These are phyloP conservation scores for Spodoptera picta DNA, from an alignment of 2,888 invertebrate genomes.

Conservation along the genomic window DNA sequence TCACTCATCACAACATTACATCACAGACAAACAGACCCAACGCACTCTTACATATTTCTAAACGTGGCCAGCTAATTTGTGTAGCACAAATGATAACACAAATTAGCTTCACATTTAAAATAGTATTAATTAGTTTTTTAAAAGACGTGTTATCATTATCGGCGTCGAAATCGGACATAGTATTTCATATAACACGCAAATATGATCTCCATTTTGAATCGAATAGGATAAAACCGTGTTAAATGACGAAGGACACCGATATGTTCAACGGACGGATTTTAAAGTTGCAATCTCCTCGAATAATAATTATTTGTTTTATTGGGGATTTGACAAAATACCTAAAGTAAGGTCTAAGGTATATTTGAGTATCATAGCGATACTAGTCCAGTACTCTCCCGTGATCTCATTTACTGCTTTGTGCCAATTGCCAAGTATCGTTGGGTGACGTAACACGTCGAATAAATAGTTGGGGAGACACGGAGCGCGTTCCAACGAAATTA, in stretches of 20 bases:
- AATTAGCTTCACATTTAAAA: constrained; percentile 52
- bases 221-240: constrained; percentile 39
- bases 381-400: constrained; percentile 51
- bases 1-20: constrained; percentile 10
- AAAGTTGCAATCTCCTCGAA: constrained; percentile 30
- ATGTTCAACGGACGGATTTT: constrained; percentile 19
- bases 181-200: constrained; percentile 38
- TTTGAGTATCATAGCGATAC: constrained; percentile 46
- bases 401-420: constrained; percentile 57
- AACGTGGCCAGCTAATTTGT: constrained; percentile 51
- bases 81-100: constrained; percentile 32
- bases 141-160: constrained; percentile 37
- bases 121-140: constrained; percentile 29
- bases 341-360: constrained; percentile 45
- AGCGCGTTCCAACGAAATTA: constrained; percentile 47
- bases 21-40: constrained; percentile 7
- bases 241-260: constrained; percentile 30
- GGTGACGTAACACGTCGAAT: constrained; percentile 51
- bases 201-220: constrained; percentile 50
- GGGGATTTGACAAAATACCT: constrained; percentile 18
- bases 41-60: constrained; percentile 36
- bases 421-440: constrained; percentile 54
- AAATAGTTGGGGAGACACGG: constrained; percentile 47
- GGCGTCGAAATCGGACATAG: constrained; percentile 32
- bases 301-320: constrained; percentile 22